Percentiles rank a stretch among this genome's conserved stretches.
phyloP scores from a whole-genome alignment of 2,888 invertebrate species.

The Trachelus stipa region DNA sequence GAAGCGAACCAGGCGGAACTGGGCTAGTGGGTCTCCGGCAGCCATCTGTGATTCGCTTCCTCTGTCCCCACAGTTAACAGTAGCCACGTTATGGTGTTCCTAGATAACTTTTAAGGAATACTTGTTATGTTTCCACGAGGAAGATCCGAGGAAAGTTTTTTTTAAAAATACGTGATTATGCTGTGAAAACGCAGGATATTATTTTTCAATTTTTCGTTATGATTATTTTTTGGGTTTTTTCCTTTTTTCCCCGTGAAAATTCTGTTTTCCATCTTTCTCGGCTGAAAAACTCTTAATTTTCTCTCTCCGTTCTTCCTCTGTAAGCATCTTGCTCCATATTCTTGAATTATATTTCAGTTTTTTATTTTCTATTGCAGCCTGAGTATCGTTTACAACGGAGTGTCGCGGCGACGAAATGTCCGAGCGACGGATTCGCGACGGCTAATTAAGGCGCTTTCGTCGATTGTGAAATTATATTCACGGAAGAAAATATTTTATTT shows the following conservation, averaged over 20 bases:
- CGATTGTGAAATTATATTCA: background rate
- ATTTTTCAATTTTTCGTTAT: background rate
- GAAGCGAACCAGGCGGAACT: slow-evolving; percentile 55
- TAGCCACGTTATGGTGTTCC: background rate
- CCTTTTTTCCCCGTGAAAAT: background rate
- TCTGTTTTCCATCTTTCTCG: background rate
- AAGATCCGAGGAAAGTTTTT: background rate
- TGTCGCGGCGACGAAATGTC: background rate
- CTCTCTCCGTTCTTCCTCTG: background rate
- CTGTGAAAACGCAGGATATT: background rate
- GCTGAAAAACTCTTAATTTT: background rate
- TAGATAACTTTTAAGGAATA: background rate
- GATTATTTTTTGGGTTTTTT: background rate
- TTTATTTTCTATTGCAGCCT: background rate
- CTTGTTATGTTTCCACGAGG: background rate
- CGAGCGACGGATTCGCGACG: background rate
- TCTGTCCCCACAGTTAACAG: slow-evolving; percentile 29
- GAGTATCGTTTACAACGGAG: background rate
- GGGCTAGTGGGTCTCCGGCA: slow-evolving; percentile 64
- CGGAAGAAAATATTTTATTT: background rate
- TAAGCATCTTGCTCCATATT: background rate
- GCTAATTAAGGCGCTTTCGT: too few relatives aligned
- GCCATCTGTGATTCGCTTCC: slow-evolving; percentile 57
- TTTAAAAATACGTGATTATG: background rate
- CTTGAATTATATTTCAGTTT: background rate